Evolutionary conservation across 2,797 vertebrate genomes (phyloP), one percentile per base, ranked within the genome.

Genomic region (Anolis apletophallus): DNA sequence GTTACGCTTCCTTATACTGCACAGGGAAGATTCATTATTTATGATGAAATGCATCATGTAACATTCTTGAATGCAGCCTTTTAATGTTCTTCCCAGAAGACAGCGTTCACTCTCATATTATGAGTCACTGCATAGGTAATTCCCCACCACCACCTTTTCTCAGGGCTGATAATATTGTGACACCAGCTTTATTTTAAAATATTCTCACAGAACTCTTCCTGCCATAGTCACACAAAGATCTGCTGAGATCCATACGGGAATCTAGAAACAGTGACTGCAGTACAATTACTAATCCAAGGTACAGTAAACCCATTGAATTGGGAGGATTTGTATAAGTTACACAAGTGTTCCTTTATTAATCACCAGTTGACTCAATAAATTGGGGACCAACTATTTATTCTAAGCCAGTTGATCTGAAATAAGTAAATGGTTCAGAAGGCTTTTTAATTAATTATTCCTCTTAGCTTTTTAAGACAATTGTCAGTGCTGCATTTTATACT

Each of bases 171-270:
- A 90, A 89, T 91, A 82, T 89, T 85, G 29, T n/a, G 91, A 86
- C 90, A 93, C 91, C 88, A 57, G 80, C 90, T 91, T 90, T 40
- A 54, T 83, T 5, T 91, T 83, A 88, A 83, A 86, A 84, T 80
- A 92, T 54, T 91, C 92, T 93, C 76, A 90, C 90, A 85, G 75
- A 90, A 90, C 90, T 86, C 59, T 90, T 91, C 87, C 87, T 87
- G 91, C 91, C 87, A 79, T 91, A 32, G 77, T 89, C 89, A 91
- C 88, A 93, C 84, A 87, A 21, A 91, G 91, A 89, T 91, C 90
- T 90, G 88, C 85, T 88, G 91, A 82, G 91, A 91, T 91, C 85
- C 87, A 82, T 87, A 88, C 75, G 83, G 85, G 88, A 54, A 83
- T 36, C n/a, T 0, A 10, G 81, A 72, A 82, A 74, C 26, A 64